Evolutionary conservation across 1,140 invertebrate species (phyloP), one percentile per base, ranked within the genome.

Genomic region (Delia radicum): DNA sequence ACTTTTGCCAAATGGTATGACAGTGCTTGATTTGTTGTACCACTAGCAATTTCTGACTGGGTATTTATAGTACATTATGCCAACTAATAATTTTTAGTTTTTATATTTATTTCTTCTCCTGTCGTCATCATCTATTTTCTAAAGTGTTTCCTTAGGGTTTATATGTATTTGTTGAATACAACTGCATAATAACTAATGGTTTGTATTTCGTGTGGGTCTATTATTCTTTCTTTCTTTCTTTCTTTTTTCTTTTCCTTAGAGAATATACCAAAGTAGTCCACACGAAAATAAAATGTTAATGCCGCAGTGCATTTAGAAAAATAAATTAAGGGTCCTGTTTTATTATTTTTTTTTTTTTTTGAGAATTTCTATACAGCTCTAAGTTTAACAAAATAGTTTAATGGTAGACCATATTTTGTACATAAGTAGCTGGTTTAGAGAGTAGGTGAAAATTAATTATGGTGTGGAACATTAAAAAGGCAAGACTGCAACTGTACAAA

Each of bases 101-200:
- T 42, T 8, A 42, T 42, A 42, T 42, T 42, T 33, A 33, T 33
- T 33, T 33, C 31, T 33, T 33, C 37, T 42, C 37, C 37, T 4
- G 3, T 55, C n/a, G 48, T 55, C 48, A 55, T 55, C 48, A 55
- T 55, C 24, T 55, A 24, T 55, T 55, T 55, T 55, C 1, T 21
- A 55, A 55, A 55, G 48, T 55, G 48, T 55, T 55, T 55, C 48
- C 48, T 55, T 55, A 21, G 48, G 18, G n/a, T 21, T 21, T 55
- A 5, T 21, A 55, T 55, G 48, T 55, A n/a, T 55, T 4, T 48
- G 15, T n/a, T 1, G 10, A 55, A 55, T 18, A 55, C 48, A 18
- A 55, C 48, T 55, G 48, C 48, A 55, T 55, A 55, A 55, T 55
- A 55, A 55, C 48, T 55, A 55, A 55, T 55, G 48, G 48, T 21